Evolutionary conservation across 1,140 invertebrate species (phyloP), one percentile per base, ranked within the genome.

Genomic region (Cataglyphis hispanica): DNA sequence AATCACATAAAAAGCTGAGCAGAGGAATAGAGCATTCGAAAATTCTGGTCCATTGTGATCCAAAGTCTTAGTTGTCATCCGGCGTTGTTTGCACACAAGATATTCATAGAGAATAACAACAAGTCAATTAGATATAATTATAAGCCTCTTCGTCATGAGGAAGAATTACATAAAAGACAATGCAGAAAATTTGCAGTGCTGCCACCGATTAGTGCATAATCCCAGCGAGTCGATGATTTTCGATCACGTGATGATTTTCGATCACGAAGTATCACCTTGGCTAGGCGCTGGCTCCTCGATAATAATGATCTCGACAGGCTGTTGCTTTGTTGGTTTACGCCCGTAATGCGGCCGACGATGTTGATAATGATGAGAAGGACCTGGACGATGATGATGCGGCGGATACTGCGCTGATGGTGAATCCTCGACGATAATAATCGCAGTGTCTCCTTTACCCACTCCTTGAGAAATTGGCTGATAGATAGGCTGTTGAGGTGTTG

Each of bases 201-300:
- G 76, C 7, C 61, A 66, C 10, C 27, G 19, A 50, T 78, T 69
- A 75, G 37, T 81, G n/a, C 61, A 56, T 37, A 40, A 37, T 46
- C 8, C 8, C 76, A 69, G n/a, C 63, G 5, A 56, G 16, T 83
- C 70, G 77, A 31, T 74, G 40, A n/a, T n/a, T n/a, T n/a, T n/a
- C n/a, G n/a, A 84, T 37, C 58, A 61, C 50, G n/a, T 58, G 31
- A 60, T 25, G 16, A 60, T 1, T 77, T 66, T 77, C 22, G 6
- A 76, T 50, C 27, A 60, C 61, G 78, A 83, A 74, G 67, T 46
- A 58, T 92, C 91, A 92, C 91, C 91, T 91, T 88, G 88, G 74
- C 69, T 85, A 8, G 87, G 50, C 6, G 70, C 63, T 16, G 56
- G 10, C 0, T 89, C 89, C 25, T 93, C 91, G 75, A 92, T 70